Percentiles rank a stretch among this genome's conserved stretches.
These are phyloP conservation scores for Hiodon tergisus DNA, from an alignment of 2,113 vertebrate species.

Conservation along the genomic window DNA sequence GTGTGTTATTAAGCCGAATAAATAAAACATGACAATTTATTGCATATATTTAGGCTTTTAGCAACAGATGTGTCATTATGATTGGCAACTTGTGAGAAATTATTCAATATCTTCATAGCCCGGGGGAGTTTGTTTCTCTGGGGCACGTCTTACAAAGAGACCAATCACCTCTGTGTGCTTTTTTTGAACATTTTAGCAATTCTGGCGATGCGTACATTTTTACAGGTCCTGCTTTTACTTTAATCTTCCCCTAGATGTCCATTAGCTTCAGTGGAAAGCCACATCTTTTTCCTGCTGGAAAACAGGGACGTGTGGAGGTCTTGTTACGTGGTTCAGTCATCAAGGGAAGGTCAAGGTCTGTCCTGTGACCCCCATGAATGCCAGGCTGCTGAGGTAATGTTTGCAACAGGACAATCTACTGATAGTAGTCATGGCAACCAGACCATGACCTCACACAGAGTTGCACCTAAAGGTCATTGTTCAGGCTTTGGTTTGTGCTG, in stretches of 20 bases:
- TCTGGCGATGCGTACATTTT: no score
- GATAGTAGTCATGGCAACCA: constrained; percentile 67
- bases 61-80: no score
- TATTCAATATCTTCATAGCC: no score
- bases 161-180: no score
- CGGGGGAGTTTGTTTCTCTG: no score
- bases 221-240: no score
- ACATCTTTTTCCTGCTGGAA: constrained; percentile 1
- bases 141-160: no score
- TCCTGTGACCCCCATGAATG: constrained; percentile 62
- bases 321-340: constrained; percentile 51
- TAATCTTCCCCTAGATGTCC: neutral
- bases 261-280: neutral
- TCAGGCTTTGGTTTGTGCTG: constrained; percentile 36
- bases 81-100: no score
- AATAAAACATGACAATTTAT: no score
- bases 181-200: no score
- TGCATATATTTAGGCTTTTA: no score
- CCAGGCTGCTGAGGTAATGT: constrained; percentile 70
- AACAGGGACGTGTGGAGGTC: constrained; percentile 42
- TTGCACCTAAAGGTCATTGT: constrained; percentile 65
- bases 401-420: constrained; percentile 48
- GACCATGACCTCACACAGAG: constrained; percentile 63
- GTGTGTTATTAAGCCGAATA: no score
- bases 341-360: constrained; percentile 58